Evolutionary conservation across 1,140 invertebrate species (phyloP).

Genomic region (Ridgeia piscesae): DNA sequence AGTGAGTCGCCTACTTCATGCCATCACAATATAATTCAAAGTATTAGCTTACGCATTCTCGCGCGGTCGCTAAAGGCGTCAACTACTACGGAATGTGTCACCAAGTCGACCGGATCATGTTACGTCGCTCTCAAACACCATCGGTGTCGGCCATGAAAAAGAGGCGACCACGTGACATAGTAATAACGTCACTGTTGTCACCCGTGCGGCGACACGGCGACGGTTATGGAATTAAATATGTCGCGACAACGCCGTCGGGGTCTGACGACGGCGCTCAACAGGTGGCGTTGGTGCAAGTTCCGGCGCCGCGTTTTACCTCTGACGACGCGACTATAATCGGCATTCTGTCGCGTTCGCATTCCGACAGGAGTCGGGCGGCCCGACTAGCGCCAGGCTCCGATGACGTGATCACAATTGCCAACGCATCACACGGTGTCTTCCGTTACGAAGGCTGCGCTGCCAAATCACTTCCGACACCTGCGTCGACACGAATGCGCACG

Average conservation of each 20-base stretch:
- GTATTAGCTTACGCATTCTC: neutral
- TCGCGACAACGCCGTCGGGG: neutral
- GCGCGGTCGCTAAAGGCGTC: neutral
- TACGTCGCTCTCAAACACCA: neutral
- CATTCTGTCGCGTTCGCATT: neutral
- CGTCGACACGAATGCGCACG: neutral
- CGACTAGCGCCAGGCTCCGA: neutral
- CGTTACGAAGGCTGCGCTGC: neutral
- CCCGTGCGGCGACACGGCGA: neutral
- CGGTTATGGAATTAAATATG: neutral
- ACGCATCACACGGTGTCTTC: neutral
- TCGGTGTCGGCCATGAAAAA: neutral
- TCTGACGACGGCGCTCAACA: neutral
- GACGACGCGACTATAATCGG: neutral
- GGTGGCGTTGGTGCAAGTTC: neutral
- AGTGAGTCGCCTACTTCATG: neutral
- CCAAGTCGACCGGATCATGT: neutral
- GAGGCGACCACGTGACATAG: neutral
- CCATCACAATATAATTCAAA: slow-evolving; percentile 1
- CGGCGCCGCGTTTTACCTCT: no score
- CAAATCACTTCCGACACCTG: neutral
- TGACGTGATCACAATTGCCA: neutral
- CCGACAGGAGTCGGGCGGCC: neutral
- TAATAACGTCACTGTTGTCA: neutral
- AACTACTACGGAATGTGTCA: neutral